Conservation (phyloP, 2,888 invertebrate species). For the Yponomeuta sedellus region DNA sequence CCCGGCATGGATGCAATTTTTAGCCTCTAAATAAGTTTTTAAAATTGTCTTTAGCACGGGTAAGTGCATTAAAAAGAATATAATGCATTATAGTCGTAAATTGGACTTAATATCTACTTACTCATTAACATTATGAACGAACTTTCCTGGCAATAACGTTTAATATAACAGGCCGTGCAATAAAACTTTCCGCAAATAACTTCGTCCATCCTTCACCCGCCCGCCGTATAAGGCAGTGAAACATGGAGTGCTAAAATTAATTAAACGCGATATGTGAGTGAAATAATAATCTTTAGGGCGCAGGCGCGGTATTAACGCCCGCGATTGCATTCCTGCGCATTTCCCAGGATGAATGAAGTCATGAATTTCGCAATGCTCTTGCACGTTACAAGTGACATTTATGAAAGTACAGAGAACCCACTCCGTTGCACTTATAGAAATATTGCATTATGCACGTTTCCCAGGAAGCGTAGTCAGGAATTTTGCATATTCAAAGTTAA, state of each 20-base stretch:
- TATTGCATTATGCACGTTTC: too few species aligned
- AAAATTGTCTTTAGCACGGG: too few species aligned
- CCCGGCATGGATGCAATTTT: too few species aligned
- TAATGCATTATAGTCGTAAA: too few species aligned
- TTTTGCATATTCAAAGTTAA: too few species aligned
- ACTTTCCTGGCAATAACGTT: slow-evolving; percentile 40
- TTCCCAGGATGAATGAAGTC: slow-evolving; percentile 26
- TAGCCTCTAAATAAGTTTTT: too few species aligned
- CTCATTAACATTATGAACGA: slow-evolving; percentile 23
- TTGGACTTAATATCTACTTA: not conserved
- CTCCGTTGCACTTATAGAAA: not conserved
- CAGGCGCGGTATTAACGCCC: not conserved
- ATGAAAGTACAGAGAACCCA: not conserved
- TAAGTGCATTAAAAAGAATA: too few species aligned
- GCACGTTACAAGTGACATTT: not conserved
- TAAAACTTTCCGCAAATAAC: not conserved
- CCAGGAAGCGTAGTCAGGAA: too few species aligned
- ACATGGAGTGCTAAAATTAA: not conserved
- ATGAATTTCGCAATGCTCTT: slow-evolving; percentile 29
- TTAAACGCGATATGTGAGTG: not conserved
- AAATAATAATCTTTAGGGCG: not conserved
- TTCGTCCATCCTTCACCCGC: not conserved
- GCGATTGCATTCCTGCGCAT: slow-evolving; percentile 34
- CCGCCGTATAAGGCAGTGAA: not conserved
- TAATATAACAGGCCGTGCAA: slow-evolving; percentile 37